Evolutionary conservation across 2,113 vertebrate genomes (phyloP), one percentile per base, ranked within the genome.

Genomic region (Castor canadensis): DNA sequence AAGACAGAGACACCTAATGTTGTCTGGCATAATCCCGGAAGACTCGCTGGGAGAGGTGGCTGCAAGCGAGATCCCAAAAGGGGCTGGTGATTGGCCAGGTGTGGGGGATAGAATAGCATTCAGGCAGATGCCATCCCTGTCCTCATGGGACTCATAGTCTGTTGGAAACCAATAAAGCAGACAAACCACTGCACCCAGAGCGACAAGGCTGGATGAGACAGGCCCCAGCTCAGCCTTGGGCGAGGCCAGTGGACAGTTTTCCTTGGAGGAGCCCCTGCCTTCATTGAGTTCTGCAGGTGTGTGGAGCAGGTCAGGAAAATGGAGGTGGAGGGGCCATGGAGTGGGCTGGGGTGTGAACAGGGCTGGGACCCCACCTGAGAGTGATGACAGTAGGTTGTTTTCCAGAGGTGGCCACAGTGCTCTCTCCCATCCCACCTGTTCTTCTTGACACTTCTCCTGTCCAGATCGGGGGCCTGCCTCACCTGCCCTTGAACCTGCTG

Each of bases 381-480:
- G 49, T 0, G 28, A 16, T 0, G 0, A 19, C 0, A n/a, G 54
- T 32, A 0, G 58, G 5, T 16, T 15, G 3, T n/a, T 87, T 71
- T 10, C 52, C 6, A 4, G 19, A 82, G 5, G 12, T 0, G n/a
- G 17, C 58, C 8, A 0, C 35, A 11, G 2, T 35, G 15, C 20
- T 7, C 1, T 22, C 58, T 84, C 12, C 45, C 28, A 1, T 40
- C 40, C 54, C 3, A 1, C 80, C 56, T 22, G 30, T 38, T 79
- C 62, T 84, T 94, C 26, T 24, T 80, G 5, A 52, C 64, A 6
- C 4, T 6, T 28, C 12, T 54, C 38, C 20, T 26, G 30, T 5
- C 40, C 30, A 5, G 26, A 3, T 5, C 40, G 2, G 26, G 28
- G 40, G 30, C 52, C 89, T 47, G 0, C 1, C 17, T 49, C 43